These are phyloP conservation scores for Corapipo altera DNA, from an alignment of 2,113 vertebrate species.

Conservation along the genomic window DNA sequence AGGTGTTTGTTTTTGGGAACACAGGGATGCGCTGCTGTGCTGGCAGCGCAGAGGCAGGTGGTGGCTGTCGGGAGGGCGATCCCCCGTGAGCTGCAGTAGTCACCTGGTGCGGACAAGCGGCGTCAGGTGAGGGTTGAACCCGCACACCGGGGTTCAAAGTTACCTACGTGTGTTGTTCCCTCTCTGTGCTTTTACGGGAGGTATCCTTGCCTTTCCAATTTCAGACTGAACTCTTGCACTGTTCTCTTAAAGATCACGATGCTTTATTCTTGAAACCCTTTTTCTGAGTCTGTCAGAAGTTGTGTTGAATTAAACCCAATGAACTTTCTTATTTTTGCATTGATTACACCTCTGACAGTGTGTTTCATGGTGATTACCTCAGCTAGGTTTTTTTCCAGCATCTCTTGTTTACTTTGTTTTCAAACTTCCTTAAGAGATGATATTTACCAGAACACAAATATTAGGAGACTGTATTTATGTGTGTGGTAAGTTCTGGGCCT, in stretches of 20 bases:
- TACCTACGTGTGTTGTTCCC: fast-evolving
- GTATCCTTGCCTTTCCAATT: not conserved
- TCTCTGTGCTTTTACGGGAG: fast-evolving
- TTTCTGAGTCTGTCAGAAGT: not conserved
- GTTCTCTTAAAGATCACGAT: fast-evolving
- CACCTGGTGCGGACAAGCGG: not conserved
- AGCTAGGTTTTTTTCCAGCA: not conserved
- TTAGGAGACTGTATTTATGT: not conserved
- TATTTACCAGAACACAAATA: not conserved
- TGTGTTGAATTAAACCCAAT: fast-evolving
- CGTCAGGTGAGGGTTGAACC: not conserved
- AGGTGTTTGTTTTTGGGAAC: fast-evolving
- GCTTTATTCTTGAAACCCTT: fast-evolving
- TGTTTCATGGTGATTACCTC: not conserved
- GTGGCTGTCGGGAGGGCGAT: not conserved
- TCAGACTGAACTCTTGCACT: not conserved
- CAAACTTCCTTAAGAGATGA: not conserved
- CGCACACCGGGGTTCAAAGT: fast-evolving
- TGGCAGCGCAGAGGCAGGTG: not conserved
- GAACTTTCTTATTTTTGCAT: not conserved
- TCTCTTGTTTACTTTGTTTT: not conserved
- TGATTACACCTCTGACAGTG: not conserved
- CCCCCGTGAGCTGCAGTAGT: fast-evolving
- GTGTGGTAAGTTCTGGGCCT: not conserved
- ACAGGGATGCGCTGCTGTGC: fast-evolving